Evolutionary conservation across 2,113 vertebrate genomes (phyloP).

Genomic region (Crocuta crocuta): DNA sequence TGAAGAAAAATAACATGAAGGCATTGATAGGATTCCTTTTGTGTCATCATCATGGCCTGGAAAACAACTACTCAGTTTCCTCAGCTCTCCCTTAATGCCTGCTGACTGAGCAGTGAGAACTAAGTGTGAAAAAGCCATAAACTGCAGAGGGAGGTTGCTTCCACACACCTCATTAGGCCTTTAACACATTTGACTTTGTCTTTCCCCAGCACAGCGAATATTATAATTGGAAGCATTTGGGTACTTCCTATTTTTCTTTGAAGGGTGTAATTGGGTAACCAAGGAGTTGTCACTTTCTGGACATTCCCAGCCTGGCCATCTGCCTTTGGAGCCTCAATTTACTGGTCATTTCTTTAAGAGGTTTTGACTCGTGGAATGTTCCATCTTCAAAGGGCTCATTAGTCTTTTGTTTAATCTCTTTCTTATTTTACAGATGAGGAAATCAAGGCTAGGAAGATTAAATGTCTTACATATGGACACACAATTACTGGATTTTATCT

Average conservation of each 20-base stretch:
- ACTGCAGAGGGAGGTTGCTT: conserved; percentile 74
- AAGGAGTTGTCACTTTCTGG: conserved; percentile 73
- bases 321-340: conserved; percentile 4
- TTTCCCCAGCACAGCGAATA: conserved; percentile 63
- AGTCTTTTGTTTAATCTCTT: background rate
- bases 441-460: background rate
- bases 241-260: conserved; percentile 76
- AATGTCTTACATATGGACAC: background rate
- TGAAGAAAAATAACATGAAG: conserved; percentile 29
- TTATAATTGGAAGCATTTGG: conserved; percentile 81
- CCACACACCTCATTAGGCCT: conserved; percentile 85
- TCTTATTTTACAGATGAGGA: conserved; percentile 32
- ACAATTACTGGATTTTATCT: conserved; percentile 2
- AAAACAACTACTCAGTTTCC: conserved; percentile 29
- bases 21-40: background rate
- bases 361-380: conserved; percentile 43
- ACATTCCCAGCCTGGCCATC: conserved; percentile 57
- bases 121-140: conserved; percentile 75
- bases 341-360: conserved; percentile 1
- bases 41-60: background rate
- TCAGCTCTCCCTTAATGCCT: background rate
- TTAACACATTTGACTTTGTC: conserved; percentile 84
- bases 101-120: conserved; percentile 61
- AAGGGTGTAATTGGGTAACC: conserved; percentile 80
- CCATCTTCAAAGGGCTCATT: conserved; percentile 29